phyloP scores from a whole-genome alignment of 2,797 vertebrate species.

The Pseudomugil gertrudae region DNA sequence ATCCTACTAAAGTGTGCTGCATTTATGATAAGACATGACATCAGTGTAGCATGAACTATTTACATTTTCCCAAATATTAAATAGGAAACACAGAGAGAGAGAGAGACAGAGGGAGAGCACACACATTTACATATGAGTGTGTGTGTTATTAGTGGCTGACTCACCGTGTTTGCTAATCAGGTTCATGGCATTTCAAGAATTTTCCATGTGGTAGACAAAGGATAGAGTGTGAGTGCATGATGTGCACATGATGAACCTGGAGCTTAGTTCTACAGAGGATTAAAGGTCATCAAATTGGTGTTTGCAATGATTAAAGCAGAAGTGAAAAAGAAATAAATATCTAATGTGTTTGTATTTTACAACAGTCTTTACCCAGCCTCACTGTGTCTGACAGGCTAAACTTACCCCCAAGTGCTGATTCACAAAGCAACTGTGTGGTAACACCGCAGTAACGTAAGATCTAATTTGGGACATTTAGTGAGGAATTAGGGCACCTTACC shows the following conservation, averaged over 20 bases:
- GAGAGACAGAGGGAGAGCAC: too few relatives aligned
- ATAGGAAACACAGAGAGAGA: too few relatives aligned
- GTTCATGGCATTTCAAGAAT: neutral
- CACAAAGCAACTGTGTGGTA: conserved; percentile 17
- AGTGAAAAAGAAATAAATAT: neutral
- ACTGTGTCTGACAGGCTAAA: conserved; percentile 10
- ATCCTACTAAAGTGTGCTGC: too few relatives aligned
- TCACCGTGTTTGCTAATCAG: neutral
- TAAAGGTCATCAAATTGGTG: conserved; percentile 1
- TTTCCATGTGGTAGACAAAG: conserved; percentile 7
- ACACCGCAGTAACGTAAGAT: conserved; percentile 8
- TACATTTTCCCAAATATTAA: too few relatives aligned
- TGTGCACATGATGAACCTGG: conserved; percentile 24
- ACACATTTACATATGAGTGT: too few relatives aligned
- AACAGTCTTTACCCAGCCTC: neutral
- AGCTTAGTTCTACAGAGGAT: conserved; percentile 35
- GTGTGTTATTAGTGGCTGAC: neutral
- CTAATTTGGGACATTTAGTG: conserved; percentile 28
- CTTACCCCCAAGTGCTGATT: neutral
- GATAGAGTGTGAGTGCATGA: neutral
- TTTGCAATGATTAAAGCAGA: conserved; percentile 3
- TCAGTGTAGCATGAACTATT: too few relatives aligned
- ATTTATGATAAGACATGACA: too few relatives aligned
- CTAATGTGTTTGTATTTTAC: neutral
- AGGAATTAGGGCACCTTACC: conserved; percentile 46